Evolutionary conservation across 1,140 invertebrate genomes (phyloP).

Genomic region (Heliothis subflexa): DNA sequence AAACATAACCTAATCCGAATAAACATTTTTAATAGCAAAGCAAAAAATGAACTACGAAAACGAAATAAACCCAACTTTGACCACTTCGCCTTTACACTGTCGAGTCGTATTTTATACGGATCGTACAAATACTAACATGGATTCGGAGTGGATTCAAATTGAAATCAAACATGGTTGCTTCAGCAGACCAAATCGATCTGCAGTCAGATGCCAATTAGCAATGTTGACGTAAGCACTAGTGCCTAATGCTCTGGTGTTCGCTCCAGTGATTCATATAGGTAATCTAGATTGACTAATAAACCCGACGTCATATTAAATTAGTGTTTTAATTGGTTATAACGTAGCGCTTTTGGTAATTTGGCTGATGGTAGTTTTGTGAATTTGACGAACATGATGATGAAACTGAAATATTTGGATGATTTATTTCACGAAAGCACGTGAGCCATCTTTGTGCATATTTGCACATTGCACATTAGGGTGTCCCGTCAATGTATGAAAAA

Average conservation of each 20-base stretch:
- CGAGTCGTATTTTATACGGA: slow-evolving; percentile 2
- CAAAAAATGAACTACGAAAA: background rate
- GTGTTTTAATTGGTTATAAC: background rate
- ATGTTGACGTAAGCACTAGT: slow-evolving; percentile 45
- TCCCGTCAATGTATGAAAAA: no score
- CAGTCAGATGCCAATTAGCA: slow-evolving; percentile 50
- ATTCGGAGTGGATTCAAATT: slow-evolving; percentile 34
- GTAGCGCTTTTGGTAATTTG: background rate
- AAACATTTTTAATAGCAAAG: background rate
- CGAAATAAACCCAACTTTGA: background rate
- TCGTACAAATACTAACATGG: slow-evolving; percentile 11
- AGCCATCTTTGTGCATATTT: no score
- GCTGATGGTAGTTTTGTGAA: background rate
- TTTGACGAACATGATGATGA: background rate
- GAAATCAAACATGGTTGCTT: slow-evolving; percentile 35
- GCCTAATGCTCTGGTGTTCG: slow-evolving; percentile 29
- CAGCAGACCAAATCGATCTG: slow-evolving; percentile 33
- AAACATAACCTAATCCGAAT: background rate
- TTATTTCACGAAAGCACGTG: background rate
- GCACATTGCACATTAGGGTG: no score
- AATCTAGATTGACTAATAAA: slow-evolving; percentile 29
- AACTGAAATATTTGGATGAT: background rate
- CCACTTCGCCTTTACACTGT: slow-evolving; percentile 1
- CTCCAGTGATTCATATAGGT: slow-evolving; percentile 1
- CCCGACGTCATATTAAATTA: slow-evolving; percentile 17